phyloP scores from a whole-genome alignment of 2,888 invertebrate genomes.

The Caradrina kadenii region DNA sequence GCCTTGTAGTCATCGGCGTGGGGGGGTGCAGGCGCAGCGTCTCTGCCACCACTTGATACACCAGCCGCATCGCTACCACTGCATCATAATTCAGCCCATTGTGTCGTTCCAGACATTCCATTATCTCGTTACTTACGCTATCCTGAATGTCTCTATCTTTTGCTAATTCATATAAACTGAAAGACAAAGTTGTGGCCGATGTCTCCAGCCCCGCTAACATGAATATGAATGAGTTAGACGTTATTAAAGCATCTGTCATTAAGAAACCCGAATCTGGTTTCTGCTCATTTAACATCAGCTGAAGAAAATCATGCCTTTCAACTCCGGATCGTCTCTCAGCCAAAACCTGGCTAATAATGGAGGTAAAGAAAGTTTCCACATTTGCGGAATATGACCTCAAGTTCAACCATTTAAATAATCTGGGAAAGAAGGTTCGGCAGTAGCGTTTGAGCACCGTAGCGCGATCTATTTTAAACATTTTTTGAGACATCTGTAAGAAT shows the following conservation, averaged over 20 bases:
- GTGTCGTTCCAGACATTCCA: constrained; percentile 75
- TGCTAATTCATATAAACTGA: constrained; percentile 85
- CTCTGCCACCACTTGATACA: constrained; percentile 78
- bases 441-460: constrained; percentile 83
- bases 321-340: constrained; percentile 78
- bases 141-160: constrained; percentile 83
- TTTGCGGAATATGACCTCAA: constrained; percentile 83
- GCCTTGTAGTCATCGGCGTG: constrained; percentile 84
- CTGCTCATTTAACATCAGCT: constrained; percentile 87
- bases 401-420: constrained; percentile 84
- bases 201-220: constrained; percentile 88
- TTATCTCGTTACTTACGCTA: constrained; percentile 78
- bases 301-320: constrained; percentile 84
- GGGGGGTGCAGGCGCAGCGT: constrained; percentile 85
- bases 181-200: constrained; percentile 84
- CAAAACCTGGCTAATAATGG: constrained; percentile 84
- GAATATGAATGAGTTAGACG: constrained; percentile 88
- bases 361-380: constrained; percentile 83
- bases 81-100: constrained; percentile 83
- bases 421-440: constrained; percentile 84
- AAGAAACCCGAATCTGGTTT: constrained; percentile 77
- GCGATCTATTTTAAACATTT: constrained; percentile 84
- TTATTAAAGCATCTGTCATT: constrained; percentile 87
- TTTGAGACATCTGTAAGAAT: constrained; percentile 85
- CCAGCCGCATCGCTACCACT: constrained; percentile 80